Evolutionary conservation across 2,113 vertebrate genomes (phyloP).

Genomic region (Pedionomus torquatus): DNA sequence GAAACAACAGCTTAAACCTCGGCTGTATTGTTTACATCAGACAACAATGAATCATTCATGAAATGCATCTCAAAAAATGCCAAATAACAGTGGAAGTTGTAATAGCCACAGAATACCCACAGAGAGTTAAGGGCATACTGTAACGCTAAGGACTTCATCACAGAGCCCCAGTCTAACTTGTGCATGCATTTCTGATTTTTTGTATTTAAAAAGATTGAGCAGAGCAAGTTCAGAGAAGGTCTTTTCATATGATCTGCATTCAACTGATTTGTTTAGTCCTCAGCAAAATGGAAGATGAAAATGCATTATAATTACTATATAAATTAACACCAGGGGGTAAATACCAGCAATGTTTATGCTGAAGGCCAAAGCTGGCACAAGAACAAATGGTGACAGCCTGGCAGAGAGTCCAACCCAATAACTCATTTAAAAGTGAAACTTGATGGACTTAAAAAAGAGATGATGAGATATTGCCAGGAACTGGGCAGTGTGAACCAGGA

Average conservation of each 20-base stretch:
- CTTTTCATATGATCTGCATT: background rate
- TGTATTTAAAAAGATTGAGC: background rate
- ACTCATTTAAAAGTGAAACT: conserved; percentile 41
- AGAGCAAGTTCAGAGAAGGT: background rate
- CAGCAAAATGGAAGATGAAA: conserved; percentile 16
- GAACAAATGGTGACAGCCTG: conserved; percentile 34
- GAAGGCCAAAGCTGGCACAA: conserved; percentile 33
- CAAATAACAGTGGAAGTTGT: background rate
- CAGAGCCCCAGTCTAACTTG: background rate
- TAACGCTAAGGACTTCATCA: background rate
- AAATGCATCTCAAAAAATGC: background rate
- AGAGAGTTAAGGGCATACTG: background rate
- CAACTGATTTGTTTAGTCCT: background rate
- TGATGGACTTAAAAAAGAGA: background rate
- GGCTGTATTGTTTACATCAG: background rate
- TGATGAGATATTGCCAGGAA: background rate
- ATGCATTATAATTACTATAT: conserved; percentile 9
- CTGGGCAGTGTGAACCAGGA: background rate
- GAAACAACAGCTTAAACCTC: background rate
- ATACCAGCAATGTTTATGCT: conserved; percentile 6
- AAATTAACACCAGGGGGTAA: conserved; percentile 13
- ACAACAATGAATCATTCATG: background rate
- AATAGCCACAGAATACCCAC: background rate
- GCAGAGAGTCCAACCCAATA: conserved; percentile 11
- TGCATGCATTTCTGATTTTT: background rate